These are phyloP conservation scores for Nerophis ophidion DNA, from an alignment of 2,113 vertebrate genomes.

Conservation along the genomic window DNA sequence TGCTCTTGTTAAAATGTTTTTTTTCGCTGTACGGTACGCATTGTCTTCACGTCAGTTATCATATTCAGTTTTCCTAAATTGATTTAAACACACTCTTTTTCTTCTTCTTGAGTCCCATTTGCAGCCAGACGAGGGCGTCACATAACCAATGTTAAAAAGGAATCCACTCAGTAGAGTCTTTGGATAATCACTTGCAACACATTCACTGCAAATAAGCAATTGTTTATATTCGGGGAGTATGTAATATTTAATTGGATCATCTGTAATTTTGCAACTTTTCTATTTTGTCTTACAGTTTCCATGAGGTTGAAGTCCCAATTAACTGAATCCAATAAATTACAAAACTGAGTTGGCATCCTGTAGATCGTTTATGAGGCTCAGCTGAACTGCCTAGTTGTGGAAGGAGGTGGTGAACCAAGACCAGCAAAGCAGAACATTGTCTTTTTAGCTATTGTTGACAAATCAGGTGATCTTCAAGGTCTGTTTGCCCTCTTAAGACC, in stretches of 20 bases:
- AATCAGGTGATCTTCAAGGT: slow-evolving; percentile 11
- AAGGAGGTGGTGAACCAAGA: slow-evolving; percentile 7
- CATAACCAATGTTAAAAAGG: slow-evolving; percentile 41
- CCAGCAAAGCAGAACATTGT: slow-evolving; percentile 31
- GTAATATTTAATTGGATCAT: neutral
- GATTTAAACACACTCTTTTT: slow-evolving; percentile 16
- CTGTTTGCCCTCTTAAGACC: neutral
- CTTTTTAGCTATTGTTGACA: slow-evolving; percentile 26
- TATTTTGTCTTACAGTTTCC: neutral
- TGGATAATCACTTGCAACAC: slow-evolving; percentile 5
- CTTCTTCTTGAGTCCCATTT: slow-evolving; percentile 12
- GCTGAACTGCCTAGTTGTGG: slow-evolving; percentile 24
- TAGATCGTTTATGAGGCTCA: slow-evolving; percentile 64
- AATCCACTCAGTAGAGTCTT: neutral
- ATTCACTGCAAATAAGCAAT: neutral
- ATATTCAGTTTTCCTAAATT: slow-evolving; percentile 22
- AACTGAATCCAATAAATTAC: slow-evolving; percentile 10
- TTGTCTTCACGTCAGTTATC: slow-evolving; percentile 3
- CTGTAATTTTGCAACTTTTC: slow-evolving; percentile 2
- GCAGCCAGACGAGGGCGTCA: slow-evolving; percentile 57
- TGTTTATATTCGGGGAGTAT: slow-evolving; percentile 3
- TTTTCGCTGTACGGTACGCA: slow-evolving; percentile 7
- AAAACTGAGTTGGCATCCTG: slow-evolving; percentile 47
- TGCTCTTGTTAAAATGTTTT: slow-evolving; percentile 39
- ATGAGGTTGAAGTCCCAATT: slow-evolving; percentile 9